Percentiles rank a stretch among this genome's conserved stretches.
These are phyloP conservation scores for Sardinella longiceps DNA, from an alignment of 2,797 vertebrate genomes.

Conservation along the genomic window DNA sequence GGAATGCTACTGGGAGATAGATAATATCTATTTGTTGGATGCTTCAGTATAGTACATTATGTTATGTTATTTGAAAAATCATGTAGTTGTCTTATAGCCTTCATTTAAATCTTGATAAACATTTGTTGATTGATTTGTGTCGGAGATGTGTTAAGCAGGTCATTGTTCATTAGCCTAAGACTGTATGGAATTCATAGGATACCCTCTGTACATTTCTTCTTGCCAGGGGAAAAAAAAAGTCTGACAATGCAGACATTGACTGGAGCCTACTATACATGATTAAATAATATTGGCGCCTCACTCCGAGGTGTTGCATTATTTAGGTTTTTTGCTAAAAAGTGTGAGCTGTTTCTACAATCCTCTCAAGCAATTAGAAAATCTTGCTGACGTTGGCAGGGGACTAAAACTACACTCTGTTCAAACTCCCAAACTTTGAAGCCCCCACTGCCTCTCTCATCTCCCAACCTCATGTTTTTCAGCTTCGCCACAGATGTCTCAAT, in stretches of 20 bases:
- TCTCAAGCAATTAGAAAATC: constrained; percentile 9
- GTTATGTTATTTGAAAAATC: background rate
- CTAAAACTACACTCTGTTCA: constrained; percentile 4
- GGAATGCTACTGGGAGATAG: background rate
- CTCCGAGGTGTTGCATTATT: constrained; percentile 7
- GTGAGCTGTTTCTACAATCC: background rate
- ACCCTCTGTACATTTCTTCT: background rate
- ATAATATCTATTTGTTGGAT: background rate
- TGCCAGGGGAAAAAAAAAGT: background rate
- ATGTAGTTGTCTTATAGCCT: background rate
- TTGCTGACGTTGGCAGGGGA: background rate
- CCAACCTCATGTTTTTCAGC: background rate
- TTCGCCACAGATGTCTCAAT: background rate
- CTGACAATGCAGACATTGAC: background rate
- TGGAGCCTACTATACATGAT: background rate
- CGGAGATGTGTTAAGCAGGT: background rate
- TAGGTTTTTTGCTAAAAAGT: constrained; percentile 6
- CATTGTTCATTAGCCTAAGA: background rate
- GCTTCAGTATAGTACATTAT: background rate
- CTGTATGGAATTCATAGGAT: background rate
- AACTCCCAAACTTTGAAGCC: background rate
- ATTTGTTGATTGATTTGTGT: background rate
- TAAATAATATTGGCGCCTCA: background rate
- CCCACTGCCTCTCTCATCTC: background rate
- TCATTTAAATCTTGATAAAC: background rate